Percentiles rank a stretch among this genome's conserved stretches.
Conservation (phyloP, 2,797 vertebrate species). For the Lutjanus argentimaculatus region DNA sequence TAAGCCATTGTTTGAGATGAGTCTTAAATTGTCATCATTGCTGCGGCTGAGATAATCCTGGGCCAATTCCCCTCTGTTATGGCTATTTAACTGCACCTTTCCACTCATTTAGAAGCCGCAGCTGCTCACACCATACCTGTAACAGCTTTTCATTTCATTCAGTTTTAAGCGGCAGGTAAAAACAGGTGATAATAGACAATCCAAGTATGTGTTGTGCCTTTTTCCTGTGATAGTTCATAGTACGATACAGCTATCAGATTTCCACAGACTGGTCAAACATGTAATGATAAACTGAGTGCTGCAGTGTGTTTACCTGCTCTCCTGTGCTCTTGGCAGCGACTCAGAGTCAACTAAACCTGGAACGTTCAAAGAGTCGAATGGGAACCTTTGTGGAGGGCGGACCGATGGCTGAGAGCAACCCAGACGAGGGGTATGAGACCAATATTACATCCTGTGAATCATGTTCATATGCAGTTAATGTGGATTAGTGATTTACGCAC, state of each 20-base stretch:
- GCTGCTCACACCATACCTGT: not conserved
- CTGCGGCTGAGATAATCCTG: not conserved
- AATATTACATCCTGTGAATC: not conserved
- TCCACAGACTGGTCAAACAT: not conserved
- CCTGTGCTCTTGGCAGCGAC: constrained; percentile 72
- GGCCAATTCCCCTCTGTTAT: not conserved
- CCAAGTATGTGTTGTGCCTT: not conserved
- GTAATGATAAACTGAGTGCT: constrained; percentile 3
- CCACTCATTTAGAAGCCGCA: not conserved
- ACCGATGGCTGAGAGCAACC: constrained; percentile 67
- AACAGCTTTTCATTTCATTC: not conserved
- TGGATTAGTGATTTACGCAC: not conserved
- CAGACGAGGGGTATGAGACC: constrained; percentile 84
- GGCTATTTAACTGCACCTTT: not conserved
- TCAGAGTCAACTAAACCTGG: constrained; percentile 85
- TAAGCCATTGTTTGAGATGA: too few relatives aligned
- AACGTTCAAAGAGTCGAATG: constrained; percentile 85
- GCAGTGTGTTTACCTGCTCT: constrained; percentile 10
- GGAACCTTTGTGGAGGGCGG: constrained; percentile 82
- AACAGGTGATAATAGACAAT: not conserved
- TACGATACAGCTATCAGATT: not conserved
- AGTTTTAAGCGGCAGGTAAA: not conserved
- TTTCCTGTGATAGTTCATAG: not conserved
- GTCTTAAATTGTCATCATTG: not conserved
- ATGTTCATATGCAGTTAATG: not conserved